Conservation (phyloP, 2,888 invertebrate genomes). For the Rhagium mordax region DNA sequence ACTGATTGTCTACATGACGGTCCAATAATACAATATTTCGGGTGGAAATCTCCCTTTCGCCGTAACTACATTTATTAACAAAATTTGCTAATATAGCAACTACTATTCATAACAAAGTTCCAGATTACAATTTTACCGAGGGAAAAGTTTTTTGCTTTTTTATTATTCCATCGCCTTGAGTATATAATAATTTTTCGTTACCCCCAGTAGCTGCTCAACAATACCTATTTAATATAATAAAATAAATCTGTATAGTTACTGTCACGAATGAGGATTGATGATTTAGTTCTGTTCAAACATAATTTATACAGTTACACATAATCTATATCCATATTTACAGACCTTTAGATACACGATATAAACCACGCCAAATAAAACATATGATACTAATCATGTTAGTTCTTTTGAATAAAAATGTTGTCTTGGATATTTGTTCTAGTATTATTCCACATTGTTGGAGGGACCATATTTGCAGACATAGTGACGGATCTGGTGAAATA, state of each 20-base stretch:
- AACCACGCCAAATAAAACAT: neutral
- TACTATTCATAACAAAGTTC: too few relatives aligned
- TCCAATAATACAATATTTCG: too few relatives aligned
- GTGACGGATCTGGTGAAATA: constrained; percentile 21
- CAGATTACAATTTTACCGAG: too few relatives aligned
- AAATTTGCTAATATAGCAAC: too few relatives aligned
- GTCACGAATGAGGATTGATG: neutral
- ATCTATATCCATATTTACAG: neutral
- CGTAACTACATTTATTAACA: too few relatives aligned
- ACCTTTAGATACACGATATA: constrained; percentile 2
- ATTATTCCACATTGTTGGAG: neutral
- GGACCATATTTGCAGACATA: neutral
- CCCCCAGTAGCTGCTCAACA: neutral
- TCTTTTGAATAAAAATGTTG: neutral
- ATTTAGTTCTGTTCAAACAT: constrained; percentile 3
- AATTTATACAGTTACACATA: neutral
- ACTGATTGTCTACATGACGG: too few relatives aligned
- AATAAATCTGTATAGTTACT: constrained; percentile 1
- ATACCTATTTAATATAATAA: constrained; percentile 7
- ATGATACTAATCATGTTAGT: neutral
- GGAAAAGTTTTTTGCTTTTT: too few relatives aligned
- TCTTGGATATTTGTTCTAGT: neutral
- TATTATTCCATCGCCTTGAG: too few relatives aligned
- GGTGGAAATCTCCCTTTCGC: too few relatives aligned
- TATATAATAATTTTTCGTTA: neutral